phyloP scores from a whole-genome alignment of 2,888 invertebrate species.

The Acronicta psi region DNA sequence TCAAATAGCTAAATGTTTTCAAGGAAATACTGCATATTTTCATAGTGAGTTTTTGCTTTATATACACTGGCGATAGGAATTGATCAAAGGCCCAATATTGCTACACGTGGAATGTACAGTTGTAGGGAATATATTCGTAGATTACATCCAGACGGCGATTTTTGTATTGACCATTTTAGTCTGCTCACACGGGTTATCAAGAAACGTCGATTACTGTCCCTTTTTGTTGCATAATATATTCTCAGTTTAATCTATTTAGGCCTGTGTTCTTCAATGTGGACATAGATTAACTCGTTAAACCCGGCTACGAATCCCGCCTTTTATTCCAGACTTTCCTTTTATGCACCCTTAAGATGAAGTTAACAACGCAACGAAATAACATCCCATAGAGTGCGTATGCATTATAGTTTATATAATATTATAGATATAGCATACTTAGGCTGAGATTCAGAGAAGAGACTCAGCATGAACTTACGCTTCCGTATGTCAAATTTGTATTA shows the following conservation, averaged over 20 bases:
- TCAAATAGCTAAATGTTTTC: constrained; percentile 14
- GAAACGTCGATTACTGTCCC: neutral
- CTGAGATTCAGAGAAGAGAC: too few species aligned
- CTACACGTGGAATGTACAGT: constrained; percentile 16
- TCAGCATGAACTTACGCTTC: too few species aligned
- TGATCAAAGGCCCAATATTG: constrained; percentile 42
- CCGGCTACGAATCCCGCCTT: too few species aligned
- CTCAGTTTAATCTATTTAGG: too few species aligned
- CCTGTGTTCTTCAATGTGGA: neutral
- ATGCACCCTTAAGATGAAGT: too few species aligned
- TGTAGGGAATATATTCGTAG: constrained; percentile 3
- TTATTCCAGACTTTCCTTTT: too few species aligned
- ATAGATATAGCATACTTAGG: too few species aligned
- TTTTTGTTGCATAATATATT: neutral
- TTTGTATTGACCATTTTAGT: constrained; percentile 9
- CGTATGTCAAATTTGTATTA: too few species aligned
- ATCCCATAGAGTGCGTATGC: too few species aligned
- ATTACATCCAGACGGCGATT: constrained; percentile 8
- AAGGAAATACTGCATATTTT: constrained; percentile 25
- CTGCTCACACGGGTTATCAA: neutral
- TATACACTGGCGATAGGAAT: constrained; percentile 33
- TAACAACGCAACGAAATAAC: too few species aligned
- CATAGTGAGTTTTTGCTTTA: constrained; percentile 23
- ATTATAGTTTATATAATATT: too few species aligned
- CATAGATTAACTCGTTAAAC: too few species aligned